A percentile compares a stretch with the other conserved stretches of the same genome.
phyloP scores from a whole-genome alignment of 2,888 invertebrate genomes.

The Deilephila elpenor region DNA sequence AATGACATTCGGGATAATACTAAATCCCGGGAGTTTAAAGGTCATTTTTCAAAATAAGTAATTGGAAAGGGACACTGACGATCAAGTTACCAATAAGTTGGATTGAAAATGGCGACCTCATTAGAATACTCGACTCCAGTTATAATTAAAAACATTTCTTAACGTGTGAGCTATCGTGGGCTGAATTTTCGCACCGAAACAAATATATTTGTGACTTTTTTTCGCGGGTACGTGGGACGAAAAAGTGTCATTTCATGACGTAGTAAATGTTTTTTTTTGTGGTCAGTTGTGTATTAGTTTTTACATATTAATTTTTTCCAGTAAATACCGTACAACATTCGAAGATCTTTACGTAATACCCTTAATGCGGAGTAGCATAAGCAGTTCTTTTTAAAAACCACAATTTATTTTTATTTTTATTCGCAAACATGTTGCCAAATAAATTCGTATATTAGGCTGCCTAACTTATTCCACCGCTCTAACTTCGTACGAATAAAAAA shows the following conservation, averaged over 20 bases:
- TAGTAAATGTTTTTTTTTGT: too few species aligned
- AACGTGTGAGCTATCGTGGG: not conserved
- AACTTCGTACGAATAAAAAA: conserved; percentile 29
- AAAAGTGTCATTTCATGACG: too few species aligned
- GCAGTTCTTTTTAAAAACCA: not conserved
- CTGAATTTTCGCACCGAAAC: not conserved
- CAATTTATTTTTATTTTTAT: not conserved
- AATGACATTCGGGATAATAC: conserved; percentile 77
- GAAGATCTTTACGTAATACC: too few species aligned
- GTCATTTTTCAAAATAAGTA: conserved; percentile 79
- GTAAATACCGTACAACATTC: too few species aligned
- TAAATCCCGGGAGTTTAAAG: conserved; percentile 68
- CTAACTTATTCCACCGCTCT: conserved; percentile 28
- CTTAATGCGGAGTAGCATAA: not conserved
- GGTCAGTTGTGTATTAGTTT: too few species aligned
- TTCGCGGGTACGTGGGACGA: too few species aligned
- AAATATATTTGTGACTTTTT: too few species aligned
- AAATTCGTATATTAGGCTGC: not conserved
- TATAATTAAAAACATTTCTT: not conserved
- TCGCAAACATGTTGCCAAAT: not conserved
- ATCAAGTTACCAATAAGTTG: conserved; percentile 19
- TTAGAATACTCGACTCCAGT: not conserved
- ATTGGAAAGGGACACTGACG: conserved; percentile 40
- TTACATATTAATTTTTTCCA: too few species aligned
- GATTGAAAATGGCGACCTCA: not conserved